Evolutionary conservation across 2,888 invertebrate genomes (phyloP).

Genomic region (Drosophila cracens): DNA sequence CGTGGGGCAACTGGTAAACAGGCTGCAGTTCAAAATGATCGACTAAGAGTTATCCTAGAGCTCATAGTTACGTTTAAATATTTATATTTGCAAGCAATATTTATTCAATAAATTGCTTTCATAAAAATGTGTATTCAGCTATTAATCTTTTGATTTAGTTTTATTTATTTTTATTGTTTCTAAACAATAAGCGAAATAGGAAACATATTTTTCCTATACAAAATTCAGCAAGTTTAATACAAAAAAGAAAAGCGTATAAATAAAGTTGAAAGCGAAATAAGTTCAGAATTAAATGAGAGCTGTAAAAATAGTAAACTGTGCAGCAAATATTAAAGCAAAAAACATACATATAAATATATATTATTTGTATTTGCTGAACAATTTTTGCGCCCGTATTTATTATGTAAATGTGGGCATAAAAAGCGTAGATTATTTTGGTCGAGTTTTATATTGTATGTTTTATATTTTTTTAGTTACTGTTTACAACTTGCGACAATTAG

Average conservation of each 20-base stretch:
- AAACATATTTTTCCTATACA: background rate
- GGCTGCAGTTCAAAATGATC: background rate
- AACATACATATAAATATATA: background rate
- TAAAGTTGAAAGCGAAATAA: background rate
- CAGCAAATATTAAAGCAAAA: background rate
- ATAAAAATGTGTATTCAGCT: background rate
- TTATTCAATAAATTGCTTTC: background rate
- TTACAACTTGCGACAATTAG: background rate
- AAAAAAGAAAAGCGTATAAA: background rate
- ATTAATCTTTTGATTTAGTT: background rate
- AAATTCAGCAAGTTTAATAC: background rate
- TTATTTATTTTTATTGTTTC: background rate
- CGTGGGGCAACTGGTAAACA: conserved; percentile 21
- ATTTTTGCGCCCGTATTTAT: background rate
- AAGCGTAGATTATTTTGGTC: background rate
- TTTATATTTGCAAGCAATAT: background rate
- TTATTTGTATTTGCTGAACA: background rate
- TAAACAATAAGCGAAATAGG: background rate
- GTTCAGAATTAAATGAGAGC: background rate
- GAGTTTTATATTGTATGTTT: background rate
- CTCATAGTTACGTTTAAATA: background rate
- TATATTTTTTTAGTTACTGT: background rate
- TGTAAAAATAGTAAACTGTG: background rate
- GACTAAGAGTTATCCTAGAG: conserved; percentile 21
- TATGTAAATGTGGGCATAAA: background rate